Percentiles rank a stretch among this genome's conserved stretches.
Conservation (phyloP, 64 coral and sea anemone genomes). For the Montipora foliosa region DNA sequence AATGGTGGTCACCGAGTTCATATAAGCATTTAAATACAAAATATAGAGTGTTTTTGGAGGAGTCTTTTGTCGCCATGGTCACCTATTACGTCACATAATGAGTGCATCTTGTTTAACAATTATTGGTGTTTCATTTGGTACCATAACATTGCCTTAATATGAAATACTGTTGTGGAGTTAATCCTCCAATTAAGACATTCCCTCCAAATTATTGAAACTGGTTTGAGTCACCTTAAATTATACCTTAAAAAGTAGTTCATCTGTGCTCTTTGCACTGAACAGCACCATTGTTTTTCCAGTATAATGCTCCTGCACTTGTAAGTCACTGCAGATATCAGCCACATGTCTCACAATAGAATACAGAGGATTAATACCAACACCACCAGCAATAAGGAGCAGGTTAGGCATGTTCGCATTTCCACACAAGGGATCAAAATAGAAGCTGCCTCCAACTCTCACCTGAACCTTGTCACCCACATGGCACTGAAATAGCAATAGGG, state of each 20-base stretch:
- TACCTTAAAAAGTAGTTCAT: slow-evolving; percentile 91
- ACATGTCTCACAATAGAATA: slow-evolving; percentile 80
- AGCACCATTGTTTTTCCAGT: slow-evolving; percentile 67
- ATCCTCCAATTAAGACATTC: too few species aligned
- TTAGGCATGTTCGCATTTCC: slow-evolving; percentile 7
- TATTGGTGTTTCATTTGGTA: too few species aligned
- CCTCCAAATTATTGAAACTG: too few species aligned
- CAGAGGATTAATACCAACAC: slow-evolving; percentile 90
- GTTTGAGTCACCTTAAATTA: not conserved
- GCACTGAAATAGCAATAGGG: slow-evolving; percentile 41
- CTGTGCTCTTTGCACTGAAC: slow-evolving; percentile 78
- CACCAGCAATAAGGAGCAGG: slow-evolving; percentile 85
- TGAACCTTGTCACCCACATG: slow-evolving; percentile 79
- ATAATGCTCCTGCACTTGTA: not conserved
- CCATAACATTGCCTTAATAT: too few species aligned
- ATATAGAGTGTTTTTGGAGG: too few species aligned
- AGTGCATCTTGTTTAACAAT: too few species aligned
- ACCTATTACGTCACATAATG: too few species aligned
- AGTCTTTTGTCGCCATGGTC: too few species aligned
- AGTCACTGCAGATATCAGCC: slow-evolving; percentile 38
- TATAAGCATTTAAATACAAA: too few species aligned
- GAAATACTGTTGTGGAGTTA: too few species aligned
- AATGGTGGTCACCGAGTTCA: too few species aligned
- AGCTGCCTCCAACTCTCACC: slow-evolving; percentile 86
- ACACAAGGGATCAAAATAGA: slow-evolving; percentile 53